Conservation (phyloP, 2,113 vertebrate species). For the rat (Rattus norvegicus) region GRCr8 NC_086024.1:72783501-72784000, state of each 20-base stretch:
- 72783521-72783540: too few relatives aligned
- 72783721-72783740: neutral
- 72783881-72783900: neutral
- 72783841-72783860: neutral
- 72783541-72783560: too few relatives aligned
- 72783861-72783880: neutral
- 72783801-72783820: neutral
- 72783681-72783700: neutral
- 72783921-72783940: neutral
- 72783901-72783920: neutral
- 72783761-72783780: neutral
- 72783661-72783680: neutral
- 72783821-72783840: neutral
- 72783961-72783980: neutral
- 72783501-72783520: too few relatives aligned
- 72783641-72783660: neutral
- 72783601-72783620: neutral
- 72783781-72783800: neutral
- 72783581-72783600: too few relatives aligned
- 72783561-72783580: too few relatives aligned
- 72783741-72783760: neutral
- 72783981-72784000: neutral
- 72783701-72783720: neutral
- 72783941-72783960: neutral
- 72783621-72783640: neutral